These are phyloP conservation scores for Drosophila hamatofila DNA, from an alignment of 2,888 invertebrate species.

Conservation along the genomic window DNA sequence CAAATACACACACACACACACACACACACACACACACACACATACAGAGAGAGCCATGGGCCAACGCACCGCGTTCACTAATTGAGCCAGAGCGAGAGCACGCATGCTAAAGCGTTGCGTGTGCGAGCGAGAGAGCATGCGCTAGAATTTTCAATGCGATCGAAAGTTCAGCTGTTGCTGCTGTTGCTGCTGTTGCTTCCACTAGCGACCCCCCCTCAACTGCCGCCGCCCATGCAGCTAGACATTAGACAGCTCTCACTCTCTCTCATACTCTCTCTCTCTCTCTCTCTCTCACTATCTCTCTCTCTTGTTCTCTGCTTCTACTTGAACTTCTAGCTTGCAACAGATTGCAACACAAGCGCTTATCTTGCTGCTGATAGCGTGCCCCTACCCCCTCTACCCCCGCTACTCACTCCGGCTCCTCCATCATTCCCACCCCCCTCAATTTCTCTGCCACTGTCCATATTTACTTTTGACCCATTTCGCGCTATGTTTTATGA, in stretches of 20 bases:
- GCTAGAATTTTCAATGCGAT: slow-evolving; percentile 51
- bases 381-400: neutral
- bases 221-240: neutral
- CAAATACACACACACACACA: slow-evolving; percentile 21
- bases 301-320: no score
- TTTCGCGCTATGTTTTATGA: slow-evolving; percentile 31
- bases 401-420: no score
- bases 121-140: slow-evolving; percentile 1
- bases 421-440: neutral
- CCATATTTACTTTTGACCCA: slow-evolving; percentile 45
- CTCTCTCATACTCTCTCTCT: neutral
- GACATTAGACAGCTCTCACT: neutral
- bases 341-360: slow-evolving; percentile 54
- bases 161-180: slow-evolving; percentile 58
- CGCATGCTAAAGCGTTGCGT: neutral
- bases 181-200: neutral
- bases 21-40: slow-evolving; percentile 24
- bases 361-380: slow-evolving; percentile 54
- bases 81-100: slow-evolving; percentile 29
- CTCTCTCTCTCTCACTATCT: neutral
- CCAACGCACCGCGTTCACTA: slow-evolving; percentile 62
- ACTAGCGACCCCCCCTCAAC: neutral
- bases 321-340: slow-evolving; percentile 44
- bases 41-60: slow-evolving; percentile 38
- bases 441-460: neutral